Base-by-base conservation (phyloP, 2,797 vertebrate species). In the Acanthurus lineatus region DNA sequence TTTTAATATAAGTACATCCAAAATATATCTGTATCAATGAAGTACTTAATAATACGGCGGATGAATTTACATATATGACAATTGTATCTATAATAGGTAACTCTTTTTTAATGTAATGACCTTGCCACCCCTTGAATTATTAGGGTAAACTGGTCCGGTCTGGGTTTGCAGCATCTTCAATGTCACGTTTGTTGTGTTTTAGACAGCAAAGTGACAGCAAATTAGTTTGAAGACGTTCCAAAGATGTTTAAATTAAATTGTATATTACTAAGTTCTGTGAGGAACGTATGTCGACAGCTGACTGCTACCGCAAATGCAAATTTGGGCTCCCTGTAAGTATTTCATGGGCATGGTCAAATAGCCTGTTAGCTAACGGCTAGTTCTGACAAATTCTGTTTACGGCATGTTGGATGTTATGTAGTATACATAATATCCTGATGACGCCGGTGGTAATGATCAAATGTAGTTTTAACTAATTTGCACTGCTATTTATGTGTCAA, bases 141-240 rank as follows among this genome's bases (percentile, higher is more conserved):
- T 10, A 40, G 9, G 0, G 0, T 20, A 0, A 11, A 54, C 0
- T 85, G 48, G n/a, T 61, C 3, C 28, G 22, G 42, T 83, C 81
- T 42, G 56, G 42, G 49, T 42, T 19, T 40, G 20, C 17, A 56
- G 52, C 35, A 17, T 17, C n/a, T 22, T 88, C 93, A 94, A 94
- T 93, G 94, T 94, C 94, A 93, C 90, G 86, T 81, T 88, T 82
- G 83, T 78, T 49, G 59, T 74, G 54, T 28, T 10, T 52, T 7
- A 35, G 22, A 0, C 6, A 12, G 45, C 44, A 3, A 0, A 0
- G 9, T 61, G 2, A 16, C 17, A 17, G 16, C 0, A 1, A 32
- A 7, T 14, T 16, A n/a, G 54, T 52, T 4, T 22, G 2, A 64
- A 16, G 54, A 42, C 7, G 1, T 2, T 19, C 73, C 0, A 44